Evolutionary conservation across 2,113 vertebrate genomes (phyloP), one percentile per base, ranked within the genome.

Genomic region (Limnothrissa miodon): DNA sequence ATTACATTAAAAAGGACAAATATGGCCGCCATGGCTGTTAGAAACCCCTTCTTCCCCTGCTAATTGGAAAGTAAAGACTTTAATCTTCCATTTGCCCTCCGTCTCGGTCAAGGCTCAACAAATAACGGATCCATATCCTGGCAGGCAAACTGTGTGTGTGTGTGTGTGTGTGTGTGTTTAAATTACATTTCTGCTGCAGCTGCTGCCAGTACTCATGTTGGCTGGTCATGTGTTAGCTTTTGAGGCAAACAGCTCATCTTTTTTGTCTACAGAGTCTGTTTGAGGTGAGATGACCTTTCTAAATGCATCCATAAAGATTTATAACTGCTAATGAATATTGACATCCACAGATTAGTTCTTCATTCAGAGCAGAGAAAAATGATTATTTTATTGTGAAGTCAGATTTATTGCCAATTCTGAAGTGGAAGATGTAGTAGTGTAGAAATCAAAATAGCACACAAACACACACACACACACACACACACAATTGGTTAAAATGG

Each of bases 71-170:
- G 45, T 82, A 39, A 79, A 81, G 39, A 33, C 48, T 45, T 79
- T 79, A 59, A 82, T 82, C 79, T 84, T 45, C 56, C 29, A 42
- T 74, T 39, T 80, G 44, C 42, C 45, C 45, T n/a, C 45, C 9
- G 17, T 59, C 21, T 13, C 11, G 36, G 39, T 78, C 78, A 62
- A 42, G 42, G 10, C 78, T 83, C 39, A 17, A 78, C 56, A 62
- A 83, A 79, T 44, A 59, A 62, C 48, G 62, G 33, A 56, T 46
- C 66, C 66, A 74, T 74, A 74, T 74, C 66, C 66, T 74, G 66
- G 66, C 33, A 74, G 66, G 66, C 66, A 39, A 74, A 39, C 25
- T 51, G 46, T n/a, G 82, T 66, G 59, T 78, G 80, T 83, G 70
- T 46, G 39, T 82, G 44, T 48, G 81, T 82, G 59, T 4, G 42